A percentile compares a stretch with the other conserved stretches of the same genome.
Conservation (phyloP, 2,888 invertebrate genomes). For the Plusia festucae region DNA sequence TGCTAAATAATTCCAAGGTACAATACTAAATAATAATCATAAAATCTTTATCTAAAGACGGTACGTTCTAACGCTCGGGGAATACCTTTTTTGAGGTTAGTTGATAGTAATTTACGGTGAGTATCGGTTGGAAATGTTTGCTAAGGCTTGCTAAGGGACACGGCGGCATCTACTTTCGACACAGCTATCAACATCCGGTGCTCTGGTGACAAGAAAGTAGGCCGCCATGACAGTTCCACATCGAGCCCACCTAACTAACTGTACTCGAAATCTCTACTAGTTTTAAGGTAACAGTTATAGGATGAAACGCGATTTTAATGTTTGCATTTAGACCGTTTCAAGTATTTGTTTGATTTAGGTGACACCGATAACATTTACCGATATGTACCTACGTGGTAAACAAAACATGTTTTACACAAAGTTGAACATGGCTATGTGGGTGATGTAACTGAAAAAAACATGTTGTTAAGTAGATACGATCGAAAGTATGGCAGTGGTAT, state of each 20-base stretch:
- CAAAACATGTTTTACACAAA: background rate
- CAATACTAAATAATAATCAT: background rate
- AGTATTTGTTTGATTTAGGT: background rate
- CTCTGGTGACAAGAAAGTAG: constrained; percentile 63
- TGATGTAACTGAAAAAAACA: background rate
- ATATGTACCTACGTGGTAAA: background rate
- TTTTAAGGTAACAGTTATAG: background rate
- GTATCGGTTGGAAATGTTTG: background rate
- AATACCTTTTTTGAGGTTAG: background rate
- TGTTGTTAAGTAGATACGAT: background rate
- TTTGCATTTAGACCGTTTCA: background rate
- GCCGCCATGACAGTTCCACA: constrained; percentile 14
- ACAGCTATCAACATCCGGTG: constrained; percentile 65
- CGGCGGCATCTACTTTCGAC: constrained; percentile 56
- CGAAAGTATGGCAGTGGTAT: background rate
- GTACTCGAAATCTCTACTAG: constrained; percentile 21
- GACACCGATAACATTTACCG: constrained; percentile 1
- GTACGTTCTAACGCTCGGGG: background rate
- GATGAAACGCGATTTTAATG: constrained; percentile 1
- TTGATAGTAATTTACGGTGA: background rate
- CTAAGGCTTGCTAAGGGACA: constrained; percentile 2
- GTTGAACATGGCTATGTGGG: background rate
- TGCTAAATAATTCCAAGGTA: background rate
- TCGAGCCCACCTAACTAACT: constrained; percentile 32
- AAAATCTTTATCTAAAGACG: background rate